Conservation (phyloP, 2,888 invertebrate species). For the Troilus luridus region DNA sequence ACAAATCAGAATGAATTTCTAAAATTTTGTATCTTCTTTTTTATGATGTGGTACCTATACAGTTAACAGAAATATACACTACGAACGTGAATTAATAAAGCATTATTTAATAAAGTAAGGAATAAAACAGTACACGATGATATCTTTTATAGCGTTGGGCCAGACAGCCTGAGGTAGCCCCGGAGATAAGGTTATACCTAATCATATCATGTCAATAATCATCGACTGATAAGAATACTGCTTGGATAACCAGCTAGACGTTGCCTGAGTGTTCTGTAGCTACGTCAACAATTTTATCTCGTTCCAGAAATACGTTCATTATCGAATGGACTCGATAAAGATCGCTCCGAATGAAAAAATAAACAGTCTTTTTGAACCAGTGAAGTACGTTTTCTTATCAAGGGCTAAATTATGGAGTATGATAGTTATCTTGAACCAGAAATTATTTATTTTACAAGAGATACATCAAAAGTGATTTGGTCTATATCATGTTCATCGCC, state of each 20-base stretch:
- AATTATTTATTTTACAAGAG: neutral
- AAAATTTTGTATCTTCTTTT: too few species aligned
- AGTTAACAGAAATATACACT: neutral
- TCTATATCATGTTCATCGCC: too few species aligned
- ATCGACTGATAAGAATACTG: neutral
- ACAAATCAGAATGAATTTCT: too few species aligned
- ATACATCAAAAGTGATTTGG: neutral
- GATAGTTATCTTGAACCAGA: neutral
- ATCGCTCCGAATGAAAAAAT: neutral
- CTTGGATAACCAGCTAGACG: neutral
- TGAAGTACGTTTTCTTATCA: neutral
- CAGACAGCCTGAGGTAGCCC: neutral
- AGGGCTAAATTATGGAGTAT: neutral
- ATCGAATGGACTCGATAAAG: neutral
- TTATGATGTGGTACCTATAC: too few species aligned
- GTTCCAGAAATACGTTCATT: neutral
- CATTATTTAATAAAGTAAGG: neutral
- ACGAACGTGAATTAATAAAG: neutral
- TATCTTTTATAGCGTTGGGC: neutral
- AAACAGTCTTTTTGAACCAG: neutral
- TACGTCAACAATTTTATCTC: neutral
- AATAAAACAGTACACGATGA: neutral
- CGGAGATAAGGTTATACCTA: neutral
- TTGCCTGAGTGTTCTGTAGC: neutral
- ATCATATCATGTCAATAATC: neutral